Conservation (phyloP, 1,140 invertebrate species). For the Vanessa atalanta region DNA sequence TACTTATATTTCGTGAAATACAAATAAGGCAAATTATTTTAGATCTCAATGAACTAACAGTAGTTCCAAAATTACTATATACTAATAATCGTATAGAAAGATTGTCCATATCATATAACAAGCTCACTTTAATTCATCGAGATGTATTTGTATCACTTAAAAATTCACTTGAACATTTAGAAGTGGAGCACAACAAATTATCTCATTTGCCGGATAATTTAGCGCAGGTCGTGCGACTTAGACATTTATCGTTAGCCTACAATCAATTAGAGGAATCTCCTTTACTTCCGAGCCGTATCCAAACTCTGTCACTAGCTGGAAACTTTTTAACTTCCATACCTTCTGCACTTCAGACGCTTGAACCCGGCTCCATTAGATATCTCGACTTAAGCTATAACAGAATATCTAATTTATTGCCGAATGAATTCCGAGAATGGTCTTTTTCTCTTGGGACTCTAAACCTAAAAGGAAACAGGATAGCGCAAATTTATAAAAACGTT, state of each 20-base stretch:
- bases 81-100: conserved; percentile 85
- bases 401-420: conserved; percentile 87
- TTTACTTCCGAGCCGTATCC: conserved; percentile 83
- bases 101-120: conserved; percentile 90
- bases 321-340: conserved; percentile 89
- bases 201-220: conserved; percentile 85
- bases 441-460: conserved; percentile 90
- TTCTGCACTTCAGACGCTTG: conserved; percentile 84
- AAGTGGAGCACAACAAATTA: conserved; percentile 91
- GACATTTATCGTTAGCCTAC: conserved; percentile 91
- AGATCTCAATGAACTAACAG: conserved; percentile 87
- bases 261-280: conserved; percentile 85
- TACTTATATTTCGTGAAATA: conserved; percentile 85
- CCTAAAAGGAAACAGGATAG: conserved; percentile 91
- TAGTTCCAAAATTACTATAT: conserved; percentile 85
- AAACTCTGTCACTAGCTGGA: conserved; percentile 89
- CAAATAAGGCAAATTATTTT: conserved; percentile 90
- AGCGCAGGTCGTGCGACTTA: conserved; percentile 83
- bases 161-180: conserved; percentile 89
- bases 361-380: conserved; percentile 87
- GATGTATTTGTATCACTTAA: conserved; percentile 87
- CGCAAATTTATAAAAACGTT: conserved; percentile 86
- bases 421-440: conserved; percentile 91
- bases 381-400: conserved; percentile 94
- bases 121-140: conserved; percentile 84